Conservation (phyloP, 2,113 vertebrate species). For the Uropsilus gracilis region DNA sequence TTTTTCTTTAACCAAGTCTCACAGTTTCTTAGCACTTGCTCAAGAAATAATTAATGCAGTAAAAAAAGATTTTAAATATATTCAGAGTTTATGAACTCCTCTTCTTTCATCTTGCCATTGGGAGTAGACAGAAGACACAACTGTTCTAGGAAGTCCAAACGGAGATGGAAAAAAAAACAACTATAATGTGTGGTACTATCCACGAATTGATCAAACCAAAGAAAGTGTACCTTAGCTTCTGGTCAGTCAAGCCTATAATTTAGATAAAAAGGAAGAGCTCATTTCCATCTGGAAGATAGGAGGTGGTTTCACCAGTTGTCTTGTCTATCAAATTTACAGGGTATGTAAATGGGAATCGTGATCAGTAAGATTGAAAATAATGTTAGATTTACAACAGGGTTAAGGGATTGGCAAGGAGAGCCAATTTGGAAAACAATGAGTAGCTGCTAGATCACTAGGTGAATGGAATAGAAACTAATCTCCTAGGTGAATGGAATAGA, state of each 20-base stretch:
- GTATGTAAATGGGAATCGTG: background rate
- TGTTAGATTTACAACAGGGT: background rate
- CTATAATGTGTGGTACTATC: background rate
- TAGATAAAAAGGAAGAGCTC: background rate
- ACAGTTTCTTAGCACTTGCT: conserved; percentile 44
- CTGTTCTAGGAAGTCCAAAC: background rate
- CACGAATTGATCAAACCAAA: background rate
- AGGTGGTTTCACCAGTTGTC: background rate
- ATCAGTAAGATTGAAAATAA: background rate
- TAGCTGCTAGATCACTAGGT: background rate
- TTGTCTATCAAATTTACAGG: background rate
- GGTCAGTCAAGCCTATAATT: background rate
- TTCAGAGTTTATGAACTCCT: background rate
- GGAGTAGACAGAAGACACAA: background rate
- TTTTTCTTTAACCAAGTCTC: conserved; percentile 42
- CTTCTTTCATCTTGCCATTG: conserved; percentile 15
- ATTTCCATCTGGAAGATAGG: background rate
- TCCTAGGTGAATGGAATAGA: background rate
- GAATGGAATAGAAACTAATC: background rate
- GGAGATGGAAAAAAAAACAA: background rate
- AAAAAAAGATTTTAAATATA: conserved; percentile 10
- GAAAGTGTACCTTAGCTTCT: background rate
- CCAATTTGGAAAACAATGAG: background rate
- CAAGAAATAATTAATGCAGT: conserved; percentile 28
- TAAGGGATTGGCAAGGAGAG: background rate